Evolutionary conservation across 2,113 vertebrate genomes (phyloP), one percentile per base, ranked within the genome.

Genomic region (Psephotus haematonotus): DNA sequence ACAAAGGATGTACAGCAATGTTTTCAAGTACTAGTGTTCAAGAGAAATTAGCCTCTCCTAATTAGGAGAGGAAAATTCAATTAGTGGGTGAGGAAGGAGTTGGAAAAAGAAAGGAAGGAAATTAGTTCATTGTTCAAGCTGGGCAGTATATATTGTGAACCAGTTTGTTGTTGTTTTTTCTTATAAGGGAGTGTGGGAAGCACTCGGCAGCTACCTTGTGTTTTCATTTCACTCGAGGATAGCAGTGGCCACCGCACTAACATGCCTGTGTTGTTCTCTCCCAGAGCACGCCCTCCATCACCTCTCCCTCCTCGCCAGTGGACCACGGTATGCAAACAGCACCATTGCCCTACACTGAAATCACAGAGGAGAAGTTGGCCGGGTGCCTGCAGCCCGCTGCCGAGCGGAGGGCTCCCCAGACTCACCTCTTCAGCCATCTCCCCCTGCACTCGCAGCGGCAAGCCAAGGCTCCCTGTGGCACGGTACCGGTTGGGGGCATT

Each of bases 371-470:
- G 69, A 97, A 98, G 49, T 92, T 82, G 11, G 97, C 97, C 11
- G 95, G 94, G 16, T 91, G 97, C n/a, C 90, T 78, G 4, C 98
- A 92, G 39, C 95, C 70, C 2, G 16, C 97, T 0, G 20, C 97
- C 1, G 88, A 97, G 50, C 64, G n/a, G 2, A 96, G 98, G 72
- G 46, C 98, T 31, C 91, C 96, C 28, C 98, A 87, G 91, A 98
- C 97, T 77, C 99, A 98, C 90, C 96, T 99, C 88, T 99, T 99
- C 91, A 99, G 99, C 96, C 99, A 99, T 97, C 98, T 99, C 17
- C 99, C 99, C 31, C 92, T 99, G 97, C 99, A 99, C 95, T 99
- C 99, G 1, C 99, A 99, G 95, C 99, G 97, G 93, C 99, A 98
- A 8, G 92, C 97, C 22, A 98, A 98, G 94, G 98, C 98, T 5